Base-by-base conservation (phyloP, 2,888 invertebrate genomes). In the Melikaiella ostensackeni region DNA sequence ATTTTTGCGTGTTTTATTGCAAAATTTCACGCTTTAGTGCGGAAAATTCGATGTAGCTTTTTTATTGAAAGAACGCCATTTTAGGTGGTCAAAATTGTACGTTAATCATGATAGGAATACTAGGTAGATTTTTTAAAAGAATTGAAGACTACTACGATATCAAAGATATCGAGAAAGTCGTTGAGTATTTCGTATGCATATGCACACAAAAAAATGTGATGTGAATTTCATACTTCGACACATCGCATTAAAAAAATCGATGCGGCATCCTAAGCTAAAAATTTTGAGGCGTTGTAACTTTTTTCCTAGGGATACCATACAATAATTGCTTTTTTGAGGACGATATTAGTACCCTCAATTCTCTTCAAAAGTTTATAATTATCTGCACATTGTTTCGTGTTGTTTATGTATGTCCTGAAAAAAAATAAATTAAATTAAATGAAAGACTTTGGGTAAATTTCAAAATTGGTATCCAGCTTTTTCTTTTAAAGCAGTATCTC, bases 41-140 rank as follows among this genome's bases (percentile, higher is more conserved):
- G 27, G 27, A 66, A 46, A 19, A 66, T 46, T 66, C 19, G 38
- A 46, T 9, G 27, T 66, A 66, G 46, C 9, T 46, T 66, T 66
- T 66, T 66, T 66, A 46, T 27, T 46, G 7, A 46, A 27, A 66
- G 16, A 66, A 66, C 8, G 42, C 24, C 42, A 24, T 16, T 13
- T 66, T 46, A 46, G 27, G 24, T 24, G 27, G 42, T 66, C 27
- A 46, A 66, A 66, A 66, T 66, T 16, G 42, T 66, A 24, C 7
- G 27, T 46, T 66, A 27, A 27, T 66, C 27, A 70, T 50, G 30
- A 70, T 50, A 70, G 50, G 50, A 70, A 66, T 46, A 66, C 46
- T 70, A 70, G 50, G 30, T 70, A 70, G 50, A 50, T 50, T 70
- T 70, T 70, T 50, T 27, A 70, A 70, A 50, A n/a, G 50, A 70